phyloP scores from a whole-genome alignment of 2,113 vertebrate species.

The Ptyas mucosa region DNA sequence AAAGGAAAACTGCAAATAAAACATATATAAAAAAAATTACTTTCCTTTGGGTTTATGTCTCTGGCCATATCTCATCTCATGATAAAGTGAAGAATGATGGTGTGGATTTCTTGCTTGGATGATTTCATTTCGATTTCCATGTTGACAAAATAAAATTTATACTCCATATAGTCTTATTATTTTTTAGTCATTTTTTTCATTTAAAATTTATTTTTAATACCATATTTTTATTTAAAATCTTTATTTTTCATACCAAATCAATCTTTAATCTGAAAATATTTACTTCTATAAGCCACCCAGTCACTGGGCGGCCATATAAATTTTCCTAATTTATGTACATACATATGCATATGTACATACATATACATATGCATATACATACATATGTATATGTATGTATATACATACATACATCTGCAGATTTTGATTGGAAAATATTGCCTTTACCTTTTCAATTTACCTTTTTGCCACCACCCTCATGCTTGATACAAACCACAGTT shows the following conservation, averaged over 20 bases:
- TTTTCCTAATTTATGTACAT: no score
- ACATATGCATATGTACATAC: no score
- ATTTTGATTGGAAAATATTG: background rate
- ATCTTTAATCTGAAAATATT: background rate
- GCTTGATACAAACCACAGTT: background rate
- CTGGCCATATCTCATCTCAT: background rate
- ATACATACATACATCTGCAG: background rate
- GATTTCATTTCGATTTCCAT: background rate
- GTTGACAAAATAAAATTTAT: background rate
- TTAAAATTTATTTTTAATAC: background rate
- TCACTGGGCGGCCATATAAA: no score
- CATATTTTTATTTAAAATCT: background rate
- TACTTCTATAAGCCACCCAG: no score
- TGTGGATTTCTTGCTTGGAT: background rate
- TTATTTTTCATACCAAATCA: background rate
- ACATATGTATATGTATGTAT: no score
- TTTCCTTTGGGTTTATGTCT: background rate
- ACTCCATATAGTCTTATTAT: background rate
- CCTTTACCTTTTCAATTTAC: background rate
- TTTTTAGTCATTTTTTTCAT: background rate
- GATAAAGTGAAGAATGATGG: background rate
- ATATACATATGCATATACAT: no score
- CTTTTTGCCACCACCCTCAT: background rate
- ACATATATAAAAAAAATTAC: background rate
- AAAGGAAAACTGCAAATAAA: no score